Evolutionary conservation across 2,797 vertebrate species (phyloP), one percentile per base, ranked within the genome.

Genomic region (Chelidonichthys spinosus): DNA sequence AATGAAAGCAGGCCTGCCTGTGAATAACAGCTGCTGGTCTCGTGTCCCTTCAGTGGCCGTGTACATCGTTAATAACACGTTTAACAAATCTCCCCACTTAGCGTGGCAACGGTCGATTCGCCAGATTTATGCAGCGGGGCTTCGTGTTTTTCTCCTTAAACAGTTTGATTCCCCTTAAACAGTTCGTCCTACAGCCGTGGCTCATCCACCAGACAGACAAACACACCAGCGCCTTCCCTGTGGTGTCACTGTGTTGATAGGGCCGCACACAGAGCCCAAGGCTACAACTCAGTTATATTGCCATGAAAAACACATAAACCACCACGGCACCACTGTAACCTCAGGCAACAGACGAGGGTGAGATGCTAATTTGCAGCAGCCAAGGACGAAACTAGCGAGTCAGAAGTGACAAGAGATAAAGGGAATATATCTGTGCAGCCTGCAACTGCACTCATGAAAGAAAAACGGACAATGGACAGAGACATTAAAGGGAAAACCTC

Each of bases 191-290:
- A 6, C n/a, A 78, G 74, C 35, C 46, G 53, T 0, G 17, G 63
- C 72, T 74, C 82, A 89, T 90, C 81, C 53, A 79, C 89, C 84
- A 89, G 39, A 63, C 18, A 11, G 70, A 89, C 80, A 85, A 89
- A 86, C 49, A 83, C 63, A 76, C 18, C 66, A 67, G 74, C 54
- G 43, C 87, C 49, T 80, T 25, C 42, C 80, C 78, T 68, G 74
- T 62, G 56, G 40, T 69, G 76, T 74, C 74, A 72, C 60, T 54
- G 66, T 76, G 61, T 25, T 7, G 25, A 71, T 32, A 75, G 44
- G 59, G 56, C 35, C 63, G 72, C 56, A 75, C 37, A 53, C 63
- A 68, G 10, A 53, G 17, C 0, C 63, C 58, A 82, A 78, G 85
- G 76, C 82, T 82, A 63, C 65, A 66, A 58, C 63, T 61, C 68